Conservation (phyloP, 1,140 invertebrate genomes). For the Bradynema listronoti region DNA sequence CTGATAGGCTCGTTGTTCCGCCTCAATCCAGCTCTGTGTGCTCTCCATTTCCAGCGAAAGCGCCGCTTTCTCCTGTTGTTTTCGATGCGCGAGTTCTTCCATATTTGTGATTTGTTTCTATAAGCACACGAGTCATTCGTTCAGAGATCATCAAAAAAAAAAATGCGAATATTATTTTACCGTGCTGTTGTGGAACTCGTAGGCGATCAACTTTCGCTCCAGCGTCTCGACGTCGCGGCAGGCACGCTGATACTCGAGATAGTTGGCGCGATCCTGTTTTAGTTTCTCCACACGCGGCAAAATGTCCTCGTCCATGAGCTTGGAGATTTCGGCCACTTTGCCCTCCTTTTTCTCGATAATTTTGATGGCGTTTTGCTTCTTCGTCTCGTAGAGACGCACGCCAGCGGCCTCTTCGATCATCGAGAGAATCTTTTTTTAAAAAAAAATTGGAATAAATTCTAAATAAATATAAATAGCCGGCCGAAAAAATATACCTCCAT, state of each 20-base stretch:
- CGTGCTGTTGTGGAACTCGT: constrained; percentile 31
- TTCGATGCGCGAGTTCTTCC: background rate
- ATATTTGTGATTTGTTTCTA: constrained; percentile 6
- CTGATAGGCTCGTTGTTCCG: constrained; percentile 7
- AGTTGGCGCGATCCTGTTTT: constrained; percentile 75
- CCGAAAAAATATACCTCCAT: constrained; percentile 67
- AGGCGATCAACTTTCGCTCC: constrained; percentile 55
- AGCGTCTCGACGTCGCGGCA: constrained; percentile 79
- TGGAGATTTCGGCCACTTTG: constrained; percentile 77
- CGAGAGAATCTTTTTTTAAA: constrained; percentile 72
- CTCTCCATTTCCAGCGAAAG: constrained; percentile 8
- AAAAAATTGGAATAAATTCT: too few species aligned
- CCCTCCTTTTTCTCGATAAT: constrained; percentile 88
- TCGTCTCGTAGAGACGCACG: constrained; percentile 91
- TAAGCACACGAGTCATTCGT: background rate
- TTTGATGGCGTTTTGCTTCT: constrained; percentile 77
- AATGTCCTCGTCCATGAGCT: constrained; percentile 79
- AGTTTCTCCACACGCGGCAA: constrained; percentile 77
- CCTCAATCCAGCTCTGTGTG: background rate
- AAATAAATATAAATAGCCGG: background rate
- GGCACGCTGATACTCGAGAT: constrained; percentile 79
- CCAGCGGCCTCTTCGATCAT: constrained; percentile 99
- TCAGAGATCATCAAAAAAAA: background rate
- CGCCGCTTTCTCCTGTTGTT: background rate
- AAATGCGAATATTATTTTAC: constrained; percentile 17